Percentiles rank a stretch among this genome's conserved stretches.
Evolutionary conservation across 2,888 invertebrate genomes (phyloP).

Genomic region (Timema cristinae): DNA sequence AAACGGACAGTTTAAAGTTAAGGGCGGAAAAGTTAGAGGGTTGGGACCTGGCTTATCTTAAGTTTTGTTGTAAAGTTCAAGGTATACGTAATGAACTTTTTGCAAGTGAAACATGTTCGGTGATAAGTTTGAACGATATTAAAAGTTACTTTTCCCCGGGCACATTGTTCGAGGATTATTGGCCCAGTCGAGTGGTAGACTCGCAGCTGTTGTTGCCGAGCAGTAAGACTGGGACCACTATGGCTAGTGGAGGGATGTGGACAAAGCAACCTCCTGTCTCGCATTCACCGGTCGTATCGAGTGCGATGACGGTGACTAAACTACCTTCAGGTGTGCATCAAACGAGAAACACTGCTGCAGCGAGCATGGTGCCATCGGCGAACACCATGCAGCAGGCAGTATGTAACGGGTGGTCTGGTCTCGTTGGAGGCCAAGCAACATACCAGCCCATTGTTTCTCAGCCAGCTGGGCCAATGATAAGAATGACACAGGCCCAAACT

Average conservation of each 20-base stretch:
- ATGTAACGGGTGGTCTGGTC: conserved; percentile 47
- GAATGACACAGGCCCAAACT: conserved; percentile 38
- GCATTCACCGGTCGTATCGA: conserved; percentile 58
- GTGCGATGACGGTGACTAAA: conserved; percentile 14
- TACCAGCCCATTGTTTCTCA: conserved; percentile 42
- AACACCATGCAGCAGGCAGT: conserved; percentile 38
- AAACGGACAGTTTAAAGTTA: conserved; percentile 80
- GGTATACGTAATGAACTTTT: conserved; percentile 88
- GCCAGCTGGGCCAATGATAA: conserved; percentile 42
- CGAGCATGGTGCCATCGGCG: conserved; percentile 34
- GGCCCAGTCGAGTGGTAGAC: conserved; percentile 86
- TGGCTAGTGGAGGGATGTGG: conserved; percentile 34
- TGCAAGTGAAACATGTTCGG: conserved; percentile 85
- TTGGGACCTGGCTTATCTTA: conserved; percentile 89
- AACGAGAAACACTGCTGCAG: conserved; percentile 13
- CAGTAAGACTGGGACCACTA: conserved; percentile 35
- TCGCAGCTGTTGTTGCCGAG: conserved; percentile 67
- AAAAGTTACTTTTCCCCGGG: conserved; percentile 87
- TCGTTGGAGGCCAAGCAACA: conserved; percentile 47
- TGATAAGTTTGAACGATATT: conserved; percentile 85
- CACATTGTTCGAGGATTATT: conserved; percentile 87
- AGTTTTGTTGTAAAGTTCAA: conserved; percentile 92
- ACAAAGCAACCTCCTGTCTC: conserved; percentile 32
- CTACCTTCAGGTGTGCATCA: conserved; percentile 16
- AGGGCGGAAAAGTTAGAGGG: conserved; percentile 84